A percentile compares a stretch with the other conserved stretches of the same genome.
Evolutionary conservation across 2,888 invertebrate species (phyloP).

Genomic region (Eumacrocentrus americanus): DNA sequence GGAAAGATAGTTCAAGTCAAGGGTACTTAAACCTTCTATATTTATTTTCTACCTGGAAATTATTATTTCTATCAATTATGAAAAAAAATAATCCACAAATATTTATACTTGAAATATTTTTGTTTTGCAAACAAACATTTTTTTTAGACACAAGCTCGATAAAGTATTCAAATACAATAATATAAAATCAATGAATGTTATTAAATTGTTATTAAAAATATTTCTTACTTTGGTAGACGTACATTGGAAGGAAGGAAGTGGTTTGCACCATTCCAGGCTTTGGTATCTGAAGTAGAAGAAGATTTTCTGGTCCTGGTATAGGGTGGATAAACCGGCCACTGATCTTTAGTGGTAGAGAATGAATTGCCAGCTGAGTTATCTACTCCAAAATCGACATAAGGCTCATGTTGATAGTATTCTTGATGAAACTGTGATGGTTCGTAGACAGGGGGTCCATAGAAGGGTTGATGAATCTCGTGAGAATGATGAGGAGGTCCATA

Average conservation of each 20-base stretch:
- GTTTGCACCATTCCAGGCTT: neutral
- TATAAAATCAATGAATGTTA: neutral
- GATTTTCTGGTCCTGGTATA: conserved; percentile 25
- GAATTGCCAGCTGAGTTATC: conserved; percentile 14
- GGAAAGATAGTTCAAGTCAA: no score
- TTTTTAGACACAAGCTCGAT: no score
- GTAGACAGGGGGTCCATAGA: neutral
- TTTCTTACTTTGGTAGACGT: neutral
- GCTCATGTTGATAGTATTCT: conserved; percentile 17
- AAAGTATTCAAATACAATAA: conserved; percentile 5
- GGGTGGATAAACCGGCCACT: conserved; percentile 26
- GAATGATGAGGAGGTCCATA: conserved; percentile 17
- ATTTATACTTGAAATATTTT: no score
- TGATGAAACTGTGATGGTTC: conserved; percentile 1
- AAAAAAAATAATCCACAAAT: no score
- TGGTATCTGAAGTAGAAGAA: neutral
- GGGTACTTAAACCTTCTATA: no score
- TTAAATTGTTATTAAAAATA: neutral
- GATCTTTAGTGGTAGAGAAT: conserved; percentile 14
- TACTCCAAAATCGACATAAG: conserved; percentile 6
- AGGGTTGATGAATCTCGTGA: conserved; percentile 16
- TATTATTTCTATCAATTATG: no score
- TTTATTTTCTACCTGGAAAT: no score
- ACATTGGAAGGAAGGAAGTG: neutral
- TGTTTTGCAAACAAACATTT: no score